Evolutionary conservation across 2,797 vertebrate genomes (phyloP), one percentile per base, ranked within the genome.

Genomic region (Triplophysa bombifrons): DNA sequence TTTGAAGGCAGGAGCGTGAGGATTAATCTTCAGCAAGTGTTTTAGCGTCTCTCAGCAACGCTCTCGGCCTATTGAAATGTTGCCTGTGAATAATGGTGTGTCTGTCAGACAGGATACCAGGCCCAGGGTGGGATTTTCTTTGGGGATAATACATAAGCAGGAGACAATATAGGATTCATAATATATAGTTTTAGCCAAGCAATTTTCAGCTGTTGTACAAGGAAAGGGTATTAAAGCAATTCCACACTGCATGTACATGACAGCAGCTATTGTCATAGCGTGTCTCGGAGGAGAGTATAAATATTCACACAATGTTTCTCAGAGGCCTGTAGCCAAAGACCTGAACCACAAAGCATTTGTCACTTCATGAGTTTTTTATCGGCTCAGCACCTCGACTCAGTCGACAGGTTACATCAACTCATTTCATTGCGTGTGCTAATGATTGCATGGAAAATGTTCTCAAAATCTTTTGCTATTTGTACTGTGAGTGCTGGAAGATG

Each of bases 101-200:
- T 94, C 91, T 91, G 86, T 94, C 93, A 94, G 89, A 88, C 86
- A 82, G 90, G 51, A 91, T 92, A 91, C 92, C 90, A 87, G 86
- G 83, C 89, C 89, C 89, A 91, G 90, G 91, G 91, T 92, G 92
- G 92, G 92, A 92, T 94, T 94, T 93, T 94, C 91, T 92, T 91
- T 84, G 84, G 90, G 90, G 91, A 93, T 94, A 93, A 93, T 93
- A 93, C 93, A 93, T 92, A 92, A 91, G 90, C 75, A 87, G 84
- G 79, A 80, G 88, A 94, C 92, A 94, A 93, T 92, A 92, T 91
- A 91, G 93, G 91, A 93, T 93, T 93, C 91, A 90, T 93, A 94
- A 94, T 92, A 91, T 93, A 89, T 90, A 91, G 89, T 92, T 94
- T 93, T 91, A 92, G 90, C 90, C 89, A 72, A 79, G 90, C 76